Conservation (phyloP, 2,888 invertebrate genomes). For the Coelogynopora nodosa region DNA sequence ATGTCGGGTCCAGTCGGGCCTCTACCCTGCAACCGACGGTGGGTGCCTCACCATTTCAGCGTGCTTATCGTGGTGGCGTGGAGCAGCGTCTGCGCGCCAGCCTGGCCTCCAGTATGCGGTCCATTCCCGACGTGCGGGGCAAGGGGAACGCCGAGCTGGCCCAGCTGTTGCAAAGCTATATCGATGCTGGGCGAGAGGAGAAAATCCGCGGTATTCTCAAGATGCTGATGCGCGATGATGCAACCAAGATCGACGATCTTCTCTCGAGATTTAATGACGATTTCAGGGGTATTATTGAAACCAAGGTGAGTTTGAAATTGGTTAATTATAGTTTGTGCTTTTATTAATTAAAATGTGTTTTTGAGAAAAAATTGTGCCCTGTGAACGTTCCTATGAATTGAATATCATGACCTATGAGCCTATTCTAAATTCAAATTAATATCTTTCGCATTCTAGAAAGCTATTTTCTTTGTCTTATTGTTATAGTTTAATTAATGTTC, state of each 20-base stretch:
- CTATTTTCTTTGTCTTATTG: too few species aligned
- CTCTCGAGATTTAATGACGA: conserved; percentile 37
- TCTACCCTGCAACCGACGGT: too few species aligned
- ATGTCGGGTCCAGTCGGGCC: not conserved
- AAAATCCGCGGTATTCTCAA: conserved; percentile 34
- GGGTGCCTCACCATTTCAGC: not conserved
- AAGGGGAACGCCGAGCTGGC: conserved; percentile 39
- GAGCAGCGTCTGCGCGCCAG: not conserved
- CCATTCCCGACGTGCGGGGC: conserved; percentile 12
- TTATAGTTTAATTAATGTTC: too few species aligned
- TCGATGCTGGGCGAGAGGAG: conserved; percentile 22
- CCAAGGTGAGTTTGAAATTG: not conserved
- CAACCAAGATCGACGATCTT: not conserved
- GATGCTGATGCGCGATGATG: conserved; percentile 18
- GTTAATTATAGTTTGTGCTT: not conserved
- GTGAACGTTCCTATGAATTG: not conserved
- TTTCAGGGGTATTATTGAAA: not conserved
- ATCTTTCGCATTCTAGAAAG: too few species aligned
- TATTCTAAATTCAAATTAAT: too few species aligned
- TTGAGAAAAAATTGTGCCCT: not conserved
- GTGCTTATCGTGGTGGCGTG: conserved; percentile 17
- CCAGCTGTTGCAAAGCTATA: conserved; percentile 21
- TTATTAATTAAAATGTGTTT: not conserved
- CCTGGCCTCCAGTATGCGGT: conserved; percentile 40
- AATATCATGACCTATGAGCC: too few species aligned